phyloP scores from a whole-genome alignment of 2,888 invertebrate genomes.

The Liopterus haemorrhoidalis region DNA sequence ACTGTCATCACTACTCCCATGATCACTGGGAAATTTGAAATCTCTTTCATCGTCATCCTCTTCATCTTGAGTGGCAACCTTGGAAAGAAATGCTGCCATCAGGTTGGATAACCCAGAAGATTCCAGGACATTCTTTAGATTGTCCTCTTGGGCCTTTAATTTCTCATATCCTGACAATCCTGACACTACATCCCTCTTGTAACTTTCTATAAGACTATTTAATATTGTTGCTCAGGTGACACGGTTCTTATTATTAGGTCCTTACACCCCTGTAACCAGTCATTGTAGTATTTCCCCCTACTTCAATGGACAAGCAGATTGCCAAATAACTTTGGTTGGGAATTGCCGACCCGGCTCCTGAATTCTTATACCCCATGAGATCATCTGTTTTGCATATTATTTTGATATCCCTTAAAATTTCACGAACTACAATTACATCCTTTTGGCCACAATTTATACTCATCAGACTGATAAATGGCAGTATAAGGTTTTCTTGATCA shows the following conservation, averaged over 20 bases:
- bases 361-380: too few relatives aligned
- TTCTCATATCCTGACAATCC: not conserved
- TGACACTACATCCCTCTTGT: not conserved
- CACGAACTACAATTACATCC: too few relatives aligned
- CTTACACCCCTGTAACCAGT: not conserved
- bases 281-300: not conserved
- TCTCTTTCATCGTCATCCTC: not conserved
- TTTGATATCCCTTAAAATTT: too few relatives aligned
- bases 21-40: too few relatives aligned
- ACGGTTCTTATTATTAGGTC: not conserved
- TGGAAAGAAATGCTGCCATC: not conserved
- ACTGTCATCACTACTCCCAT: too few relatives aligned
- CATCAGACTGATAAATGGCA: too few relatives aligned
- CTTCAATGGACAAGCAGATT: not conserved
- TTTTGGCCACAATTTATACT: too few relatives aligned
- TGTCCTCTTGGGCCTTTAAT: not conserved
- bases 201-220: not conserved
- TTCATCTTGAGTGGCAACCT: not conserved
- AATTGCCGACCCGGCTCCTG: too few relatives aligned
- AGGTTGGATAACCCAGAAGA: not conserved
- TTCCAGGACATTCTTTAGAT: not conserved
- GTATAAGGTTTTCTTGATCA: too few relatives aligned
- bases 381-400: too few relatives aligned
- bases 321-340: too few relatives aligned
- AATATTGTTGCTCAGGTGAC: not conserved